Base-by-base conservation (phyloP, 2,888 invertebrate species). In the Listrodromus nycthemerus region DNA sequence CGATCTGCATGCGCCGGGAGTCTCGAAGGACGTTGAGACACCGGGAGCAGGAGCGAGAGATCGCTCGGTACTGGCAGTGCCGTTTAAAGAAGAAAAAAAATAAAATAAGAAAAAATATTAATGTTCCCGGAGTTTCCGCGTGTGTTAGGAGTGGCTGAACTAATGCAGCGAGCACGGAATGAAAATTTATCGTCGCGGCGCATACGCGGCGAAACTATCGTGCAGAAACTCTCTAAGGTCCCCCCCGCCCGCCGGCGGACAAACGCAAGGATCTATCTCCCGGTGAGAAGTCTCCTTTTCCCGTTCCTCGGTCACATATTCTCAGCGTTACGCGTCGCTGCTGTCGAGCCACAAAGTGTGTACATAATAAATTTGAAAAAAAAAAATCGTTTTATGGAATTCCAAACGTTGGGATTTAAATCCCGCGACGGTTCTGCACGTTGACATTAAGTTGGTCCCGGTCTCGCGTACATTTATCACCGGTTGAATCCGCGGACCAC, bases 141-240 rank as follows among this genome's bases (percentile, higher is more conserved):
- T 86, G 83, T 85, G 37, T 37, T 86, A 88, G 89, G 87, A 89
- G 90, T 88, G 91, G 89, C 89, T 89, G 82, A 84, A 80, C 58
- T 67, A 52, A 55, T 52, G 50, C 13, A 63, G 45, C 74, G 33
- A 73, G 74, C 37, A 82, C 52, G 79, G 88, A 89, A 91, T 91
- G 90, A 89, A 90, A 90, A 91, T 91, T 91, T 90, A 91, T 91
- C 87, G 88, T 86, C 85, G 86, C 41, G 55, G 45, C 41, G n/a
- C 27, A 71, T 41, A 58, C 33, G 66, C 48, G 58, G 58, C 27
- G 24, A 58, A 58, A 58, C 58, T 58, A 27, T 27, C 58, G 24
- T 27, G 21, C 21, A 58, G 58, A 58, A 27, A 27, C 58, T 58
- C 58, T 58, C 27, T 24, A 24, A 21, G 58, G 13, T 61, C 65